These are phyloP conservation scores for Tiphia femorata DNA, from an alignment of 2,888 invertebrate genomes.

Conservation along the genomic window DNA sequence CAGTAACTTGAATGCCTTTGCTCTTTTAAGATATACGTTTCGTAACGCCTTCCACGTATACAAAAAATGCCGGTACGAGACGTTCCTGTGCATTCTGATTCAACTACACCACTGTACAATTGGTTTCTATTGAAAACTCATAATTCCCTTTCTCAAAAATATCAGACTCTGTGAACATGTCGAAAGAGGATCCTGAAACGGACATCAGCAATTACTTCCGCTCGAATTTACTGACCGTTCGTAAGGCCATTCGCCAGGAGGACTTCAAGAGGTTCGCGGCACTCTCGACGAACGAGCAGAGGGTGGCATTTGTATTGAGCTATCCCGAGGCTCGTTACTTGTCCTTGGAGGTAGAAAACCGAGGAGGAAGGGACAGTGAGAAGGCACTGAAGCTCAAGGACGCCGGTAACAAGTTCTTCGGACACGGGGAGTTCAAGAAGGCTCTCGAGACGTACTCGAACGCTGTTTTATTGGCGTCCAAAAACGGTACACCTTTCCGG, in stretches of 20 bases:
- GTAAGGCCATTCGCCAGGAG: slow-evolving; percentile 71
- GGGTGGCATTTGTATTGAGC: slow-evolving; percentile 75
- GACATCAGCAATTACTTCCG: slow-evolving; percentile 57
- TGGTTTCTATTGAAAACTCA: too few relatives aligned
- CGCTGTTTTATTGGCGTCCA: slow-evolving; percentile 77
- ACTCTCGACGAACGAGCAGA: slow-evolving; percentile 75
- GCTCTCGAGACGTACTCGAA: slow-evolving; percentile 80
- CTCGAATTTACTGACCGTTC: slow-evolving; percentile 64
- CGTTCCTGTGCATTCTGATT: too few relatives aligned
- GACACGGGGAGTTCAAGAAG: slow-evolving; percentile 77
- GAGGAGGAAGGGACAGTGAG: slow-evolving; percentile 73
- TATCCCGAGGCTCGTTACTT: slow-evolving; percentile 69
- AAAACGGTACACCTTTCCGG: slow-evolving; percentile 79
- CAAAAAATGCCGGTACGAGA: too few relatives aligned
- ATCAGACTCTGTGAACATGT: too few relatives aligned
- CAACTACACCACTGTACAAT: too few relatives aligned
- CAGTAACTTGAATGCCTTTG: too few relatives aligned
- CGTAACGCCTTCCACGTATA: too few relatives aligned
- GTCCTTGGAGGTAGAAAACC: slow-evolving; percentile 70
- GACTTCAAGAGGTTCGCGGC: slow-evolving; percentile 76
- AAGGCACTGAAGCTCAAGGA: slow-evolving; percentile 77
- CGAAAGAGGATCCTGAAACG: slow-evolving; percentile 39
- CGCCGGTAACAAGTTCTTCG: slow-evolving; percentile 81
- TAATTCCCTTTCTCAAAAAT: too few relatives aligned
- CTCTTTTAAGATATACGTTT: too few relatives aligned